Base-by-base conservation (phyloP, 1,140 invertebrate species). In the Antheraea mylitta region DNA sequence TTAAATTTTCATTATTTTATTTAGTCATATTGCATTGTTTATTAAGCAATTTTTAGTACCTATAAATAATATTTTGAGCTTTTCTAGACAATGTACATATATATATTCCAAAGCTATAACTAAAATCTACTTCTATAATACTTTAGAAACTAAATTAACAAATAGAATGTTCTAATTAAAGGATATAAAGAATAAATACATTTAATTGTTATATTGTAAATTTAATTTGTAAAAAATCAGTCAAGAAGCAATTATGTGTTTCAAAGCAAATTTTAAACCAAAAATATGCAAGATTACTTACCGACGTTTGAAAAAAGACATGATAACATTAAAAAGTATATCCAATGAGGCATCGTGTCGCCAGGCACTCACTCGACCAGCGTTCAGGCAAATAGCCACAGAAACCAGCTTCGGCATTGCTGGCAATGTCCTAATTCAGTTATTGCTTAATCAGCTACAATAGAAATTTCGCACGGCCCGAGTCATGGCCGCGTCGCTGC, bases 401-500 rank as follows among this genome's bases (percentile, higher is more conserved):
- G 37, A 59, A 16, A 16, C 18, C 38, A 53, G 37, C 60, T 60
- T 22, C 11, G 10, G 16, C 22, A n/a, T 18, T 18, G 74, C 58
- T 67, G 62, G 60, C 62, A 69, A 68, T 69, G 74, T 73, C 66
- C 75, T 70, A 72, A 75, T 77, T 78, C 70, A 67, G 74, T 68
- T 76, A 73, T 67, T 69, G 73, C 69, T 37, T 68, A 67, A 72
- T 77, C 78, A 76, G 74, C 81, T 80, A 79, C 77, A 81, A 80
- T 80, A 72, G 70, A 81, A 67, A 73, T 86, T 86, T 81, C 82
- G 78, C 83, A 87, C 85, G 85, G 69, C 74, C 71, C 67, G 53
- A 62, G 66, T 60, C 58, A 64, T 36, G 70, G 66, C 75, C 78
- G 82, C 78, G 82, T 66, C 80, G 82, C 73, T 81, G 58, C 70